Evolutionary conservation across 1,140 invertebrate genomes (phyloP), one percentile per base, ranked within the genome.

Genomic region (Lasioglossum albipes): DNA sequence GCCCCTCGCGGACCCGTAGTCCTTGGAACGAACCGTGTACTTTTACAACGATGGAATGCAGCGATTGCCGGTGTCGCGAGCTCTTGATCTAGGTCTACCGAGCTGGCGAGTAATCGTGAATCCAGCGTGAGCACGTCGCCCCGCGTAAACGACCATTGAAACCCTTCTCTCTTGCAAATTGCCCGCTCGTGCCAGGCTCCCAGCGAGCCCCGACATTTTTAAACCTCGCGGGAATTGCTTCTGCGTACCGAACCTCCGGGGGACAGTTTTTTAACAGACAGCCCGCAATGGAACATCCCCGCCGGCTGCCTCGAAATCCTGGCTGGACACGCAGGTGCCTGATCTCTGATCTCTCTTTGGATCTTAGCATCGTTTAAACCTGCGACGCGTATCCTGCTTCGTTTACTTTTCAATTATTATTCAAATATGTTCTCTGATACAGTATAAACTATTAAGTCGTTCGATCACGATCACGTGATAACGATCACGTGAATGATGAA

Each of bases 21-120:
- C 57, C 57, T 59, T 59, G 57, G 57, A 59, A 7, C 57, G 5
- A 20, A 20, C 9, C 57, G 18, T 59, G 57, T 59, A 59, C 57
- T 59, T 59, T 59, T 59, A 59, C 57, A 59, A 59, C 57, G 57
- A 59, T 59, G 57, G 57, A 59, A 59, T 59, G 57, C 57, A 59
- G 57, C 57, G 57, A 59, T 59, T 59, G 57, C 57, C 57, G 20
- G 57, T n/a, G 20, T n/a, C 57, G 18, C 20, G 20, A 59, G 57
- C 57, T 59, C 57, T 59, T 59, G 57, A 59, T 59, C 57, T 59
- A 59, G 57, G 57, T 59, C 57, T 59, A 59, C 57, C 57, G n/a
- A n/a, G 57, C 57, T n/a, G 5, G 57, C 57, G 57, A 59, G 57
- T 20, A n/a, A 59, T 20, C n/a, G 57, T 20, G 57, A 9, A 59